These are phyloP conservation scores for Aurelia sp. DNA, from an alignment of 30 jellyfish, hydroid and myxozoan species.

Conservation along the genomic window DNA sequence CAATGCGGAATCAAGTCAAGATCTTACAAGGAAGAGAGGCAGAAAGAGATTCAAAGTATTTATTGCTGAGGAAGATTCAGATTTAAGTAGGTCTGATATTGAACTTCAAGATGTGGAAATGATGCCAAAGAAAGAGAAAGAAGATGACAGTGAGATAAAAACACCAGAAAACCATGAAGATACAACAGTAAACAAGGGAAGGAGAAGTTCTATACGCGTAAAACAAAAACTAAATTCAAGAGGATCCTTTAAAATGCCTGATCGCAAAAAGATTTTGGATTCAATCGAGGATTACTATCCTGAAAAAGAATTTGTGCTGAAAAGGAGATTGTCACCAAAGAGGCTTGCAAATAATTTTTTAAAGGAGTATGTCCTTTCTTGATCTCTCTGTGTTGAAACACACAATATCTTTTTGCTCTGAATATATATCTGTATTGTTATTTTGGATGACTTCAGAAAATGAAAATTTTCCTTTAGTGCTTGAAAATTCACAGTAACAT, in stretches of 20 bases:
- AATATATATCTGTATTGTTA: too few relatives aligned
- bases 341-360: conserved; percentile 35
- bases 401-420: too few relatives aligned
- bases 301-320: background rate
- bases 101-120: background rate
- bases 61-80: background rate
- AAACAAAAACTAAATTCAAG: background rate
- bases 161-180: background rate
- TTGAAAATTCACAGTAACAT: too few relatives aligned
- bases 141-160: background rate
- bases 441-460: too few relatives aligned
- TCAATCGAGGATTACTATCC: background rate
- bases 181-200: background rate
- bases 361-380: conserved; percentile 44
- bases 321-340: background rate
- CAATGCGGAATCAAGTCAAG: too few relatives aligned
- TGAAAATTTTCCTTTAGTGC: background rate
- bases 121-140: background rate
- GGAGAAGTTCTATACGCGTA: conserved; percentile 46
- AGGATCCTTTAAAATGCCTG: conserved; percentile 41
- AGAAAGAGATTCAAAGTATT: background rate
- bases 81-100: background rate
- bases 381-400: too few relatives aligned
- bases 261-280: background rate
- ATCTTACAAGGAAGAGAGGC: background rate